phyloP scores from a whole-genome alignment of 2,888 invertebrate genomes.

The Diachrysia chrysitis region DNA sequence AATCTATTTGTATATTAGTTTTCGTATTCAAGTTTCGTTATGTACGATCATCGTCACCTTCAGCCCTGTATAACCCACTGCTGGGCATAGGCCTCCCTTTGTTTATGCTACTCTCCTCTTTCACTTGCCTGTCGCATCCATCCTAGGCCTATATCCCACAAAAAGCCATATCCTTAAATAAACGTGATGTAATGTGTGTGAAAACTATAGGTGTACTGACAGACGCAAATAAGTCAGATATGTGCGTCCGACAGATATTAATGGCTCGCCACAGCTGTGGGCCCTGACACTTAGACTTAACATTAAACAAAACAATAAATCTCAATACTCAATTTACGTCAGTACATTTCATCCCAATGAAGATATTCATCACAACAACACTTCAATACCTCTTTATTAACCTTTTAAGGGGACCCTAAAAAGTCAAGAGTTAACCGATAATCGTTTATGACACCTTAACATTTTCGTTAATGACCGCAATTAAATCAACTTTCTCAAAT shows the following conservation, averaged over 20 bases:
- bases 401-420: conserved; percentile 45
- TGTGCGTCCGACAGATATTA: conserved; percentile 47
- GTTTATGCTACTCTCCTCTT: too few relatives aligned
- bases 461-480: conserved; percentile 61
- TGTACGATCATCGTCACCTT: too few relatives aligned
- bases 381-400: conserved; percentile 51
- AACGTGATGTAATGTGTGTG: conserved; percentile 1
- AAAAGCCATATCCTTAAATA: neutral
- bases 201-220: conserved; percentile 27
- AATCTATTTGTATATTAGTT: neutral
- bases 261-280: conserved; percentile 45
- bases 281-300: conserved; percentile 56
- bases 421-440: conserved; percentile 44
- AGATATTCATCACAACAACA: conserved; percentile 55
- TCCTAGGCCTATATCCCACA: neutral
- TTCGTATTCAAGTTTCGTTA: neutral
- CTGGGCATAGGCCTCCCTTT: too few relatives aligned
- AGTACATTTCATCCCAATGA: conserved; percentile 50
- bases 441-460: conserved; percentile 58
- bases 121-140: too few relatives aligned
- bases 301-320: conserved; percentile 52
- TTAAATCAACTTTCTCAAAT: conserved; percentile 63
- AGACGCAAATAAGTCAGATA: conserved; percentile 35
- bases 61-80: too few relatives aligned
- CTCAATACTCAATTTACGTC: conserved; percentile 31